Evolutionary conservation across 2,113 vertebrate species (phyloP).

Genomic region (Malurus cyaneus): DNA sequence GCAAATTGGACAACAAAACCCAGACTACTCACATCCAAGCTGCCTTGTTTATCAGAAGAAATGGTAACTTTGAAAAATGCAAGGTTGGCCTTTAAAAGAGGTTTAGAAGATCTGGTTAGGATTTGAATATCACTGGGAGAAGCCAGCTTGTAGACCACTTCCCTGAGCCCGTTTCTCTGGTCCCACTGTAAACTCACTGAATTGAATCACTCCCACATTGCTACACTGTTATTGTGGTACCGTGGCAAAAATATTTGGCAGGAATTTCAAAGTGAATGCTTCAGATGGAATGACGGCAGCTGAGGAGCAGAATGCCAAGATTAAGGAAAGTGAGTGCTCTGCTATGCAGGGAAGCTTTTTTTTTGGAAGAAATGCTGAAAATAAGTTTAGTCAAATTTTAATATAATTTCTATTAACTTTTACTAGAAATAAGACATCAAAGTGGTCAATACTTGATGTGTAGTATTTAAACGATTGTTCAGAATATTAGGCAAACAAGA

Average conservation of each 20-base stretch:
- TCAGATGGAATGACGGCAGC: constrained; percentile 71
- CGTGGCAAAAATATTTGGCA: constrained; percentile 78
- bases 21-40: background rate
- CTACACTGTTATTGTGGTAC: constrained; percentile 73
- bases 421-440: background rate
- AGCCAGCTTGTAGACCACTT: background rate
- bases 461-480: background rate
- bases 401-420: background rate
- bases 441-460: background rate
- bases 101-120: background rate
- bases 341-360: constrained; percentile 37
- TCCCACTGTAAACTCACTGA: constrained; percentile 1
- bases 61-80: background rate
- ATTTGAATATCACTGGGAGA: background rate
- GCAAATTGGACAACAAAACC: background rate
- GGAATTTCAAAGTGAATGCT: constrained; percentile 75
- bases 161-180: background rate
- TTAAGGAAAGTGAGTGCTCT: constrained; percentile 62
- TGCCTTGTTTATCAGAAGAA: background rate
- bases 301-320: constrained; percentile 66
- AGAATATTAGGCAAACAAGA: background rate
- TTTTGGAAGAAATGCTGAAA: constrained; percentile 47
- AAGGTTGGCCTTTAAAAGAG: background rate
- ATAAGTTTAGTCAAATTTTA: constrained; percentile 31
- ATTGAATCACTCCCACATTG: constrained; percentile 67